Base-by-base conservation (phyloP, 2,113 vertebrate genomes). In the Apodemus speciosus region DNA sequence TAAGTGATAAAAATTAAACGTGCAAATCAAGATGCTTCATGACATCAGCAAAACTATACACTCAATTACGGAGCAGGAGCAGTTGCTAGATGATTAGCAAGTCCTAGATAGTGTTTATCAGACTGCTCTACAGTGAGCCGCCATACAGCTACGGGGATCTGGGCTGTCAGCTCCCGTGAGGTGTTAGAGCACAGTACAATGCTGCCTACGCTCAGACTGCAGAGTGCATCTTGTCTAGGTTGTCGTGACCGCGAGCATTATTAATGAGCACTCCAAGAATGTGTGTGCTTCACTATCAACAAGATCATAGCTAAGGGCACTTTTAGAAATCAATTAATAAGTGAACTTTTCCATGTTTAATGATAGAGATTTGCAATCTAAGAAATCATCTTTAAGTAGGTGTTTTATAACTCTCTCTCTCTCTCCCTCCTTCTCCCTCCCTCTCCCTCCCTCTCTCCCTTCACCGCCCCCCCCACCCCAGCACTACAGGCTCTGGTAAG, bases 1-100 rank as follows among this genome's bases (percentile, higher is more conserved):
- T 66, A 66, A 95, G 46, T 38, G 46, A 86, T 87, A 92, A 95
- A 96, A 85, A 66, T 88, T 75, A 91, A 93, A 97, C 92, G 79
- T 90, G 38, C 46, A 94, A 95, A 91, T 71, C 60, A 96, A 92
- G 25, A 88, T 89, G 58, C 32, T 90, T 94, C 60, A 68, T 72
- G 66, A 90, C 15, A 96, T 58, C 86, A 96, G 85, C 53, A 76
- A 90, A 96, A 93, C 35, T 86, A 79, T n/a, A 79, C 88, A 90
- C 72, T 91, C 32, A 73, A 86, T 81, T 90, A 92, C 53, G 43
- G 35, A 94, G 69, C 56, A 95, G 43, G 35, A 94, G 69, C 56
- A 95, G 13, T 3, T 92, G 49, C 93, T 0, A 89, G 81, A 88
- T 84, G 15, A 77, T 56, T 87, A 93, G 25, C 51, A 92, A 93